A percentile compares a stretch with the other conserved stretches of the same genome.
These are phyloP conservation scores for Procavia capensis DNA, from an alignment of 2,113 vertebrate genomes.

Conservation along the genomic window DNA sequence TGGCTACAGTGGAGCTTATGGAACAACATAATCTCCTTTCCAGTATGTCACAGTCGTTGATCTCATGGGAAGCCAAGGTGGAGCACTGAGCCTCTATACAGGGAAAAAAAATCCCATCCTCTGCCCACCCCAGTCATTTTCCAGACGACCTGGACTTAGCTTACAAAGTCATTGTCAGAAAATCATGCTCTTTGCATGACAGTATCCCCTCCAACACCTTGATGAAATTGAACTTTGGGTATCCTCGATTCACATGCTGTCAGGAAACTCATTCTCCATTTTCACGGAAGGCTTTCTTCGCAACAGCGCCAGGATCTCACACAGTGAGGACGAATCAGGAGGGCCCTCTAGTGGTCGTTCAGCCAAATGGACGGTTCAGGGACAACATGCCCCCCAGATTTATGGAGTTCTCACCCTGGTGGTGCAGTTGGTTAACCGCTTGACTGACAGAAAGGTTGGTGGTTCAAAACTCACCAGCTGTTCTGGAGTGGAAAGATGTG, in stretches of 20 bases:
- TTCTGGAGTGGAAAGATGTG: not conserved
- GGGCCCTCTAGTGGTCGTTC: not conserved
- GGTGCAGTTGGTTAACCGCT: not conserved
- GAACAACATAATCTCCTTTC: not conserved
- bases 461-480: not conserved
- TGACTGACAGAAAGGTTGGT: not conserved
- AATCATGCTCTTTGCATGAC: not conserved
- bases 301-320: not conserved
- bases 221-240: not conserved
- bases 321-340: not conserved
- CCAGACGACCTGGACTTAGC: not conserved
- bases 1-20: not conserved
- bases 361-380: not conserved
- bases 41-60: not conserved
- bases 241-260: not conserved
- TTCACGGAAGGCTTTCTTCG: not conserved
- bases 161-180: not conserved
- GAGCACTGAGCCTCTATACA: fast-evolving
- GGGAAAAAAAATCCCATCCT: not conserved
- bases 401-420: not conserved
- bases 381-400: not conserved
- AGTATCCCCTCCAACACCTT: not conserved
- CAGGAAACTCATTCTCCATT: not conserved
- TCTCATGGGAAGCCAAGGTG: not conserved
- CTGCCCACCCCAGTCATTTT: not conserved